Evolutionary conservation across 2,797 vertebrate genomes (phyloP), one percentile per base, ranked within the genome.

Genomic region (Aplochiton taeniatus): DNA sequence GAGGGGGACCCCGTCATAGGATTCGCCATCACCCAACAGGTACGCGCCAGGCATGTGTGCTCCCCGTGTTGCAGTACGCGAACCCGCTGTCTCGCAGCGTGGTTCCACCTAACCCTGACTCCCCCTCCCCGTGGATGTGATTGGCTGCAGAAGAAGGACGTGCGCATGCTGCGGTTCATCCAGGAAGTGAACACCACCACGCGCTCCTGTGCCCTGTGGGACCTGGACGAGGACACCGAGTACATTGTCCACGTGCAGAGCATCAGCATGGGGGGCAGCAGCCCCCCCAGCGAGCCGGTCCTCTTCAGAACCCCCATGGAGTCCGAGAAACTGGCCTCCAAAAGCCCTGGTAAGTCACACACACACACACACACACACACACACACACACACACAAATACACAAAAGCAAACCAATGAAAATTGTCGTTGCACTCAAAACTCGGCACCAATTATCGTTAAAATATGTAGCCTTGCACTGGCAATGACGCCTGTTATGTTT

Each of bases 161-260:
- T 96, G 48, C 92, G 94, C 75, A 98, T 96, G 96, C 89, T 97
- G 85, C 92, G 96, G 69, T 96, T 98, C 89, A 98, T 98, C 90
- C 96, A 98, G 90, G 96, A 98, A 74, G 95, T 98, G 83, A 98
- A 98, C 92, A 98, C 96, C 78, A 98, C 96, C 87, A 98, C 95
- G 0, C 95, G 95, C 79, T 98, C 96, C 4, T 98, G 96, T 63
- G 94, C 93, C 60, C 85, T 98, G 75, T 98, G 96, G 96, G 96
- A 97, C 79, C 90, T 98, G 85, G 95, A 98, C 65, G 94, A 97
- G 87, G 96, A 98, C 88, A 98, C 96, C 0, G 96, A 98, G 79
- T 98, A 98, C 85, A 98, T 97, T 0, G 93, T 98, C 63, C 95
- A 98, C 0, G 96, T 98, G 59, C 96, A 97, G 90, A 90, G 95